phyloP scores from a whole-genome alignment of 1,140 invertebrate species.

The Ips nitidus region DNA sequence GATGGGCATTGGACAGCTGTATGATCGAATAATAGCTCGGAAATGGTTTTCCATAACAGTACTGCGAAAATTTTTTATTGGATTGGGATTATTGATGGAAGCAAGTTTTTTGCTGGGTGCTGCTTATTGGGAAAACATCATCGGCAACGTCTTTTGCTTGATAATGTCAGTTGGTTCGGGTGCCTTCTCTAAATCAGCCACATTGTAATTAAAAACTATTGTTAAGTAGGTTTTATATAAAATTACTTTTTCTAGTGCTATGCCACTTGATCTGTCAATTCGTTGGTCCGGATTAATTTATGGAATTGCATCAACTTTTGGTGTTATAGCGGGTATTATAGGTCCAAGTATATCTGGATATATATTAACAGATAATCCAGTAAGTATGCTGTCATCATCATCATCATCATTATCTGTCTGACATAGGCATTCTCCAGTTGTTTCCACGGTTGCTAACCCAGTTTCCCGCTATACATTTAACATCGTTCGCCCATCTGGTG shows the following conservation, averaged over 20 bases:
- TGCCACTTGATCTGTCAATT: too few species aligned
- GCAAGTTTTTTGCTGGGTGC: background rate
- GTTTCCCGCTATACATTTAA: background rate
- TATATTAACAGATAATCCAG: too few species aligned
- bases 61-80: background rate
- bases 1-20: background rate
- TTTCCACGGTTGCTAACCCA: background rate
- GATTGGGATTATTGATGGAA: background rate
- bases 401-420: too few species aligned
- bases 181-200: too few species aligned
- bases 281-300: too few species aligned
- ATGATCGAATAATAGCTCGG: background rate
- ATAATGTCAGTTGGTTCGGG: background rate
- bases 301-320: too few species aligned
- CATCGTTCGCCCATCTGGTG: slow-evolving; percentile 13
- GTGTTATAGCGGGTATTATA: too few species aligned
- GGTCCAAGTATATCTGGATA: too few species aligned
- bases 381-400: too few species aligned
- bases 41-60: background rate
- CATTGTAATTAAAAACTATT: too few species aligned
- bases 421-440: background rate
- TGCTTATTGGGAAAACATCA: background rate
- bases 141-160: background rate
- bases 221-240: too few species aligned
- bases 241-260: too few species aligned